Evolutionary conservation across 2,888 invertebrate species (phyloP).

Genomic region (Anthophora plumipes): DNA sequence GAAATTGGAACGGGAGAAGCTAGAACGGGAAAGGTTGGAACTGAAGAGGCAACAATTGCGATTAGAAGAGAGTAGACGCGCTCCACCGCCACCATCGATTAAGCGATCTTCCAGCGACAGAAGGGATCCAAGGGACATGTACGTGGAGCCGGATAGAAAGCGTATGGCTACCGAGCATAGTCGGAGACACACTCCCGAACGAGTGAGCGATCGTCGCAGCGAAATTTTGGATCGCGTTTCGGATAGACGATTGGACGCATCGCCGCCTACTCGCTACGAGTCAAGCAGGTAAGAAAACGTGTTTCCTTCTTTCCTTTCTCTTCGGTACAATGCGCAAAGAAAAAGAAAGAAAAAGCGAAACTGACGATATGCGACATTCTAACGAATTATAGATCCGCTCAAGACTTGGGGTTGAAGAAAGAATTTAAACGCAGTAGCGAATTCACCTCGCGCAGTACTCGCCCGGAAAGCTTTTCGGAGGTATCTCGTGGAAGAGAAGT

Average conservation of each 20-base stretch:
- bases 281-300: slow-evolving; percentile 74
- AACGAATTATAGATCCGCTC: slow-evolving; percentile 74
- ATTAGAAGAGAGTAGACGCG: slow-evolving; percentile 80
- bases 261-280: slow-evolving; percentile 81
- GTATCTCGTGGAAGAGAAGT: slow-evolving; percentile 81
- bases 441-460: slow-evolving; percentile 80
- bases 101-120: slow-evolving; percentile 81
- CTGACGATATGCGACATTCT: too few relatives aligned
- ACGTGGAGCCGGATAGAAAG: slow-evolving; percentile 81
- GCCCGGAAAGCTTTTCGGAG: slow-evolving; percentile 81
- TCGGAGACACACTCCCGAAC: slow-evolving; percentile 81
- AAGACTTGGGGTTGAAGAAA: slow-evolving; percentile 81
- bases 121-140: slow-evolving; percentile 81
- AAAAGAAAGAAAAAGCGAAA: not conserved
- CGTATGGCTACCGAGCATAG: slow-evolving; percentile 80
- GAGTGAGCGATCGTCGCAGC: slow-evolving; percentile 78
- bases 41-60: slow-evolving; percentile 91
- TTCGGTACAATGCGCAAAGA: too few relatives aligned
- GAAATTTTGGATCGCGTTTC: slow-evolving; percentile 82
- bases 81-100: slow-evolving; percentile 77
- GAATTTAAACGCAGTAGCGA: slow-evolving; percentile 81
- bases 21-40: slow-evolving; percentile 93
- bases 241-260: slow-evolving; percentile 79
- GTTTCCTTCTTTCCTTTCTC: too few relatives aligned
- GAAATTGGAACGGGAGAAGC: slow-evolving; percentile 89